These are phyloP conservation scores for Lagria hirta DNA, from an alignment of 2,888 invertebrate species.

Conservation along the genomic window DNA sequence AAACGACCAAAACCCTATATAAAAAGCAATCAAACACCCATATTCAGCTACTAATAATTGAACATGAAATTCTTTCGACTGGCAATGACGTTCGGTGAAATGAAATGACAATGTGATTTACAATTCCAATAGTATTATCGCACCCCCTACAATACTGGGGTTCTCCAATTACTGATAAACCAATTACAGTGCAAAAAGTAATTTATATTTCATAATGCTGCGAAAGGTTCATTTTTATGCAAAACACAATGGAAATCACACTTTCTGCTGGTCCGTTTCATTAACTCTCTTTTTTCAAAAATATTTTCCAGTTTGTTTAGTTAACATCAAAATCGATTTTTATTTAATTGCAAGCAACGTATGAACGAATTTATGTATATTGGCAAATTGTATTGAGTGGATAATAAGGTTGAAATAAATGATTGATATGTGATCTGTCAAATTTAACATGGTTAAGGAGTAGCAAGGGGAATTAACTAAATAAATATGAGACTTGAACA, in stretches of 20 bases:
- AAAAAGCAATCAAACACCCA: constrained; percentile 19
- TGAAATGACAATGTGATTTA: constrained; percentile 41
- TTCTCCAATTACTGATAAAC: constrained; percentile 40
- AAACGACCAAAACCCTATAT: constrained; percentile 3
- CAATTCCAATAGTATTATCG: constrained; percentile 42
- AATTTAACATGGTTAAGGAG: constrained; percentile 15
- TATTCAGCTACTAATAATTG: constrained; percentile 32
- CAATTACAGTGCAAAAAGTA: constrained; percentile 37
- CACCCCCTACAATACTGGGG: constrained; percentile 31
- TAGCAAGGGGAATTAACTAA: too few relatives aligned
- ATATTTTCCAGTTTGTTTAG: constrained; percentile 3
- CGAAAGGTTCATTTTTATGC: constrained; percentile 42
- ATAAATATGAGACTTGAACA: too few relatives aligned
- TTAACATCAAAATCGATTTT: constrained; percentile 12
- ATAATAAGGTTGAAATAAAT: constrained; percentile 24
- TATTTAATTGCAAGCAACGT: constrained; percentile 8
- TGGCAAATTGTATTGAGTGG: constrained; percentile 7
- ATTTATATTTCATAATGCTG: constrained; percentile 32
- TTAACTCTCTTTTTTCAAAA: constrained; percentile 15
- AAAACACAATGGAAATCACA: constrained; percentile 36
- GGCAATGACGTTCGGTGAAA: constrained; percentile 31
- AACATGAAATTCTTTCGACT: constrained; percentile 32
- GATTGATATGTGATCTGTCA: constrained; percentile 24
- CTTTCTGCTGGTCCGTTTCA: constrained; percentile 23
- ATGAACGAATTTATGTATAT: constrained; percentile 5